Evolutionary conservation across 2,888 invertebrate species (phyloP), one percentile per base, ranked within the genome.

Genomic region (Mythimna ferrago): DNA sequence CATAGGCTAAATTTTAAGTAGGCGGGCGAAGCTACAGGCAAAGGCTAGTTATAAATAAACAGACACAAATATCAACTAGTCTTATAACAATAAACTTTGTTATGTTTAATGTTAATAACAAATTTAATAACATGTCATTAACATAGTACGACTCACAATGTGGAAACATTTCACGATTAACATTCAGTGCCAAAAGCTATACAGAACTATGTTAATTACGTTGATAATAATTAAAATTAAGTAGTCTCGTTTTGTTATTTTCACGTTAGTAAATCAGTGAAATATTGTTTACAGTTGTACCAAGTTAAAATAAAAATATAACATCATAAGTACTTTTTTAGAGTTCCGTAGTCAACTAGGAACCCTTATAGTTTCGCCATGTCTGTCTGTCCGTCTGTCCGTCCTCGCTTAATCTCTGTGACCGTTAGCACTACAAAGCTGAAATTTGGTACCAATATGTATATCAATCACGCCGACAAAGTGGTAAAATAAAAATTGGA

Each of bases 101-200:
- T 32, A 56, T 74, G 21, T 54, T 53, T 6, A 38, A 19, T 35
- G 44, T 54, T 68, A 75, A 54, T 60, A 58, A 53, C 14, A 66
- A 41, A 2, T 53, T 61, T 62, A 74, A 51, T 75, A 21, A 58
- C 53, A 48, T 53, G 66, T 19, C 44, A 76, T 60, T 63, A 68
- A 26, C 7, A 63, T 68, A 53, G 68, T 14, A 68, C 21, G 38
- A 48, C 54, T 61, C 14, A 21, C n/a, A 61, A 61, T 32, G 66
- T 61, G 26, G 44, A 48, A 74, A 54, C 5, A 38, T 58, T 57
- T 58, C 58, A 75, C 62, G n/a, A 63, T 75, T n/a, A 48, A 26
- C 44, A 32, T 76, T 5, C 32, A 32, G n/a, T 63, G 62, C 35
- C 58, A 53, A 57, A 75, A 63, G 11, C 16, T n/a, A 16, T 32